Base-by-base conservation (phyloP, 2,888 invertebrate genomes). In the Euzetes globulus region DNA sequence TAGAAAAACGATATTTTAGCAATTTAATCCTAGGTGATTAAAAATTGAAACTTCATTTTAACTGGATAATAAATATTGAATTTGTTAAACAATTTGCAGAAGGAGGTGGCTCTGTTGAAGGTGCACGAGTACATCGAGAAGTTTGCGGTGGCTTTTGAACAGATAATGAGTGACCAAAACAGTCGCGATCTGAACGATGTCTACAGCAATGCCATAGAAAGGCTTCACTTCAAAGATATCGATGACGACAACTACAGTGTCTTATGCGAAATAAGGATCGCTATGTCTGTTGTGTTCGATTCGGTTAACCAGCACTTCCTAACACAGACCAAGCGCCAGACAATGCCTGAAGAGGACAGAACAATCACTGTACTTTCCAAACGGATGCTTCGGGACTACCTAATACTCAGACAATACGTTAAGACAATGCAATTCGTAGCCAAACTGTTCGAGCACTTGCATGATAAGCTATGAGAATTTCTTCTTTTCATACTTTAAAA, bases 131-230 rank as follows among this genome's bases (percentile, higher is more conserved):
- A 84, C 86, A 83, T 91, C 81, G 90, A 91, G 82, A 87, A 86
- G 83, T 85, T 88, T 77, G 89, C 89, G 1, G 89, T 90, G 6
- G 89, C 88, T 33, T 81, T 90, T 75, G 87, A 90, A 80, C 87
- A 88, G 79, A 85, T 90, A 71, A 84, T 86, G 47, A 83, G 85
- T 82, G 88, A 88, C 78, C 86, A 87, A 33, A 33, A 33, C 7
- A 7, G 7, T 7, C 33, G 33, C 77, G 84, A 87, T 25, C 85
- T 87, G 63, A 81, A 84, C 78, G 80, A 81, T 47, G 82, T 82
- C 11, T 82, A 84, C 78, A 80, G 81, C 41, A 82, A 82, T 15
- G 33, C 33, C 33, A 79, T 80, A 22, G 86, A 86, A 80, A 79
- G 82, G 76, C 81, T 83, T 15, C 84, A 87, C 76, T 88, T 90